Conservation (phyloP, 2,888 invertebrate species). For the Drosophila multiciliata region DNA sequence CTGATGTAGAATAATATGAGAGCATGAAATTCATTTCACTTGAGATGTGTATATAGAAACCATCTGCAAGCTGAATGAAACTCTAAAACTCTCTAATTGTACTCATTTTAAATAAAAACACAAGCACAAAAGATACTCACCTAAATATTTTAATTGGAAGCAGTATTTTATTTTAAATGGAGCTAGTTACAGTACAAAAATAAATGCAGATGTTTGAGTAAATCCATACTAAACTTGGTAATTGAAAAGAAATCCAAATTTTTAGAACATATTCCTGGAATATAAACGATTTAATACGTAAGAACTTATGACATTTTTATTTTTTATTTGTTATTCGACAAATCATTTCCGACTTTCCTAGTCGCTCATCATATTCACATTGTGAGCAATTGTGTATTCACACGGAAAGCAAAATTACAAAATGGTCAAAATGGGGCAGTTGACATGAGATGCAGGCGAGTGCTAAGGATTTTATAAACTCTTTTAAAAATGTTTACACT, state of each 20-base stretch:
- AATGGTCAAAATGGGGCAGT: constrained; percentile 43
- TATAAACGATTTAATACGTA: background rate
- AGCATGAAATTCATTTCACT: background rate
- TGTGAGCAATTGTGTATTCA: constrained; percentile 7
- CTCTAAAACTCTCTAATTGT: background rate
- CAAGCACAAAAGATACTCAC: background rate
- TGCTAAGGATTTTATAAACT: constrained; percentile 59
- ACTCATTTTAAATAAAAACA: background rate
- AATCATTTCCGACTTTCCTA: constrained; percentile 16
- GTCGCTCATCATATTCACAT: background rate
- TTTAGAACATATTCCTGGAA: background rate
- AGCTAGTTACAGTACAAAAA: background rate
- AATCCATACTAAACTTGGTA: background rate
- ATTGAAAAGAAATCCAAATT: background rate
- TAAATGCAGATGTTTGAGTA: background rate
- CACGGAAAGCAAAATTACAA: constrained; percentile 60
- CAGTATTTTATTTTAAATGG: background rate
- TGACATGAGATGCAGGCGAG: constrained; percentile 55
- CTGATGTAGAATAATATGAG: background rate
- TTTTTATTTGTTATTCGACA: constrained; percentile 12
- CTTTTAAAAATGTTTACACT: constrained; percentile 73
- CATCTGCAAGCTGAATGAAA: background rate
- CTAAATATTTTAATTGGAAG: background rate
- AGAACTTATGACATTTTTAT: background rate
- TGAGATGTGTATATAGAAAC: background rate